Evolutionary conservation across 2,888 invertebrate species (phyloP).

Genomic region (Argyra leucocephala): DNA sequence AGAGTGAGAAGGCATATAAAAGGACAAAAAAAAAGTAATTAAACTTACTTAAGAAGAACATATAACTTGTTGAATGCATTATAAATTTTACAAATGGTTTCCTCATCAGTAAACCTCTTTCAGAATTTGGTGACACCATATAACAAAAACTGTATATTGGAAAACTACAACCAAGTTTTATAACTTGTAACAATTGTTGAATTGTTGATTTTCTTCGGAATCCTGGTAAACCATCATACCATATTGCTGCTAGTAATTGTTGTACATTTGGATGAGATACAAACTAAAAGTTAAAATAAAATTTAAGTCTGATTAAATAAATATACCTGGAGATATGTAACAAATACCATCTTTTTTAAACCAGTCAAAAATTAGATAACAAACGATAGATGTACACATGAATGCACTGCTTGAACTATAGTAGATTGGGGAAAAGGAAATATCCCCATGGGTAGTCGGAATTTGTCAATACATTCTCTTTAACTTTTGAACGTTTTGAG

Average conservation of each 20-base stretch:
- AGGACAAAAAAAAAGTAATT: no score
- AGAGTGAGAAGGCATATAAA: no score
- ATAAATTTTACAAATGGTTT: slow-evolving; percentile 99
- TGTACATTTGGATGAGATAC: slow-evolving; percentile 97
- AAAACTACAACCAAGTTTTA: slow-evolving; percentile 81
- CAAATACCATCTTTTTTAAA: no score
- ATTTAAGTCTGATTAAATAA: no score
- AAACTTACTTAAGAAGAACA: slow-evolving; percentile 85
- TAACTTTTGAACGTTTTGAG: no score
- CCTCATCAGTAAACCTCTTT: slow-evolving; percentile 81
- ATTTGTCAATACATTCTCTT: no score
- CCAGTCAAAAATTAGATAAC: no score
- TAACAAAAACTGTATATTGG: slow-evolving; percentile 88
- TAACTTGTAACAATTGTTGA: slow-evolving; percentile 76
- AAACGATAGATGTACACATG: no score
- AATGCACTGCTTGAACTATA: no score
- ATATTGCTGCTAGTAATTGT: slow-evolving; percentile 87
- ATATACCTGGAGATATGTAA: no score
- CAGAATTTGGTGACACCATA: slow-evolving; percentile 81
- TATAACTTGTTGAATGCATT: slow-evolving; percentile 91
- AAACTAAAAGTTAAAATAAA: slow-evolving; percentile 58
- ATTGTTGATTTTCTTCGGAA: slow-evolving; percentile 86
- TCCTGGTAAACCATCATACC: slow-evolving; percentile 97
- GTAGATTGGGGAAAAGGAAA: no score
- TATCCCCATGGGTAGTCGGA: no score